Base-by-base conservation (phyloP, 2,888 invertebrate genomes). In the Theretra japonica region DNA sequence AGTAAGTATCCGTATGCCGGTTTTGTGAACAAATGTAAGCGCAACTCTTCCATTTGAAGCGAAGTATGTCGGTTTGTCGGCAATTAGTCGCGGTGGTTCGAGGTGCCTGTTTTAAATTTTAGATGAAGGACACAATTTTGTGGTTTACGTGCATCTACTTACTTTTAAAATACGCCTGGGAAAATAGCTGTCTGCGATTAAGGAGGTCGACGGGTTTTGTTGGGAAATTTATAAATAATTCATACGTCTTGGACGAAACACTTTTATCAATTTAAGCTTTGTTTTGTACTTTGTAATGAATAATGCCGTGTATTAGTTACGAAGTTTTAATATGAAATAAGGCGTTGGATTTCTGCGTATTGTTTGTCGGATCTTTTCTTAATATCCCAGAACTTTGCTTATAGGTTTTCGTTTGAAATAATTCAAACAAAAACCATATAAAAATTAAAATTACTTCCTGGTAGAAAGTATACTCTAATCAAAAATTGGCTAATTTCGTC, bases 91-190 rank as follows among this genome's bases (percentile, higher is more conserved):
- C 73, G 70, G 73, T 73, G 70, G 75, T 68, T 72, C 70, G 57
- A 77, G 77, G 78, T 74, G 69, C 75, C 77, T 81, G 80, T 75
- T 83, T 83, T 86, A 82, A 85, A 85, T 84, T 82, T 86, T 81
- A 86, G 78, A 86, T 83, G 82, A 84, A 86, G 84, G 83, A 78
- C 80, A 77, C 68, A 79, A 75, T 79, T 76, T 76, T 81, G 82
- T 74, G 84, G 83, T 83, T 82, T 82, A 77, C 79, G 79, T 76
- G 79, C 74, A 80, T 79, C 77, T 79, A 79, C 79, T 78, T 79
- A 79, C 75, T 83, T 83, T 84, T 78, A 79, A 82, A 83, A 77
- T 77, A 72, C 79, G 76, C 78, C 79, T 79, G 82, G 82, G 80
- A 82, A 81, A 75, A 73, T 65, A 57, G 62, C 53, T 68, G 41